Base-by-base conservation (phyloP, 2,113 vertebrate genomes). In the Psilopogon haemacephalus region DNA sequence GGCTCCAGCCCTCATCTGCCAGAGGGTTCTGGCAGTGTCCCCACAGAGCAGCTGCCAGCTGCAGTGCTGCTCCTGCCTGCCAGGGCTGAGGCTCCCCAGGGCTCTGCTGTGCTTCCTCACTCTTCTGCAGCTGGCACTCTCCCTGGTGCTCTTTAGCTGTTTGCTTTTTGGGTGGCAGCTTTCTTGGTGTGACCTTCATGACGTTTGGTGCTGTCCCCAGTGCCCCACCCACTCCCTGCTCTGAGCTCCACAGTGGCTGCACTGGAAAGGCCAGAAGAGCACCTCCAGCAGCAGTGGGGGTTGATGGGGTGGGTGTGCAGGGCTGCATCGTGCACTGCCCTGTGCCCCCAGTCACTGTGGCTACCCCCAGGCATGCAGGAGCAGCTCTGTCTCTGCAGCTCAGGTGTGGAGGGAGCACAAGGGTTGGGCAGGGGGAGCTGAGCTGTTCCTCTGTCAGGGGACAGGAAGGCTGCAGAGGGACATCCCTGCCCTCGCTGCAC, bases 291-390 rank as follows among this genome's bases (percentile, higher is more conserved):
- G 19, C 28, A 16, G 26, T 1, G 4, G 42, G 32, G 35, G 50
- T 11, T 40, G 58, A 12, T 24, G 42, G 72, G 12, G 32, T 35
- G 46, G 30, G 46, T 42, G 40, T 62, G 62, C 2, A 42, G 0
- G 0, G 33, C n/a, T 32, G 27, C 35, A 27, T 54, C 0, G 0
- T 1, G 2, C 40, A 15, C 55, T 1, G 1, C 4, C 27, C 1
- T 0, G 2, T 38, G 73, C 15, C 62, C 20, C 55, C 13, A 3
- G 0, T 23, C 5, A 32, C 1, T 44, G 2, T 12, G 4, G n/a
- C n/a, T 32, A 33, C 50, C 48, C 62, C 27, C 13, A 6, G 56
- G 37, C 1, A 1, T 1, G 0, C 6, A 2, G 52, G 71, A 72
- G 44, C 83, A 80, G 55, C 44, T 88, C 42, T 33, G 50, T 42